A percentile compares a stretch with the other conserved stretches of the same genome.
phyloP scores from a whole-genome alignment of 2,797 vertebrate species.

The Loris lydekkerianus region DNA sequence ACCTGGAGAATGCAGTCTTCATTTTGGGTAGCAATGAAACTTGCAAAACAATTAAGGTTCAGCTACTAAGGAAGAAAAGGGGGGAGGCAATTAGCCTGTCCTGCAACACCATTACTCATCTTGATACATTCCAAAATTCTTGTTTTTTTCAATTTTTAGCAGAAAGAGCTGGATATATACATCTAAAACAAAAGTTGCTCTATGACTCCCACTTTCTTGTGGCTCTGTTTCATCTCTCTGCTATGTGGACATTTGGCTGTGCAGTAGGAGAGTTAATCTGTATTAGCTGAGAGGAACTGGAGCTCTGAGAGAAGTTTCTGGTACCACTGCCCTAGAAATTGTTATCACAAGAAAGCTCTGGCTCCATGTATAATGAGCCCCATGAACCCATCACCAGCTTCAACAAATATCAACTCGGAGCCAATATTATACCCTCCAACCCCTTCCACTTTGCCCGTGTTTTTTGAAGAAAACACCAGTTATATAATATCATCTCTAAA shows the following conservation, averaged over 20 bases:
- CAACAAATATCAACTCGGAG: background rate
- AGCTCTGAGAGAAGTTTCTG: background rate
- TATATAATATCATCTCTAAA: slow-evolving; percentile 26
- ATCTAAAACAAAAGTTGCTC: slow-evolving; percentile 29
- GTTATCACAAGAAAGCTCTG: background rate
- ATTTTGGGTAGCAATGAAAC: background rate
- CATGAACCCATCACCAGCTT: background rate
- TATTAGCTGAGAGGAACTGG: background rate
- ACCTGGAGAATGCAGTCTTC: background rate
- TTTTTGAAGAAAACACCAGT: slow-evolving; percentile 4
- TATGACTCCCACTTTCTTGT: background rate
- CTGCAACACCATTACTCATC: background rate
- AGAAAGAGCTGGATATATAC: background rate
- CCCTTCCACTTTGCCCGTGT: background rate
- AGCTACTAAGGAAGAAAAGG: background rate
- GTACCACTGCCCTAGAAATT: background rate
- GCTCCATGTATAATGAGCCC: background rate
- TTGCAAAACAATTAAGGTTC: background rate
- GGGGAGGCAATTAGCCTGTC: background rate
- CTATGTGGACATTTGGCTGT: background rate
- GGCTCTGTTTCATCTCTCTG: background rate
- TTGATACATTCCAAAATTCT: slow-evolving; percentile 3
- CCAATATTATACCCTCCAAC: background rate
- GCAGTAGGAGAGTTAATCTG: background rate
- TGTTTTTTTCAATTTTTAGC: background rate